Evolutionary conservation across 2,888 invertebrate genomes (phyloP), one percentile per base, ranked within the genome.

Genomic region (Tinea semifulvella): DNA sequence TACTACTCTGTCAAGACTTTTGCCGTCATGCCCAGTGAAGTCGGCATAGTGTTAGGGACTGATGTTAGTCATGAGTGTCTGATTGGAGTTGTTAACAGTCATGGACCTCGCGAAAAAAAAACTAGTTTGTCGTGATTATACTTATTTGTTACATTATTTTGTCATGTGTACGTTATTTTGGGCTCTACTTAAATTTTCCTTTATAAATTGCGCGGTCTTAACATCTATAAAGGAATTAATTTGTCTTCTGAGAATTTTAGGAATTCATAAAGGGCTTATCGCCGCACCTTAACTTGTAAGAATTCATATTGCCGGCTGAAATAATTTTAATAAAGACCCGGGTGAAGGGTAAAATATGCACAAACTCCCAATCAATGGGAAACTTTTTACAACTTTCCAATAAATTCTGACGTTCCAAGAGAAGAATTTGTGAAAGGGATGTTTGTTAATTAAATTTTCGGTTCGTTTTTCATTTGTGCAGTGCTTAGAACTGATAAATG

Each of bases 351-450:
- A 51, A 55, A 56, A 52, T 56, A 55, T 53, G 49, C 54, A 48
- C 42, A 39, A 20, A 27, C 47, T 47, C 28, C 25, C 40, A 38
- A 44, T 38, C 26, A 36, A 26, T 26, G 46, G 44, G 52, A 53
- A 59, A 59, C 52, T 62, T 58, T 57, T 54, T 49, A 50, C 47
- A 56, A 56, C 54, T 55, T 53, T 45, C 52, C 55, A 38, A 55
- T 55, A 56, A 62, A 61, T 61, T 53, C 44, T 42, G 19, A 49
- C 40, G 22, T 40, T 40, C 40, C 22, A 11, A 5, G 5, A 11
- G 22, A 22, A 22, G 40, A 40, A 40, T 40, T 22, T 22, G 40
- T 20, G 40, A 40, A 40, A 40, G 40, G 40, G 40, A 20, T 40
- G 14, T 22, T 36, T 40, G 40, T 40, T 40, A 40, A 40, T 40